Percentiles rank a stretch among this genome's conserved stretches.
phyloP scores from a whole-genome alignment of 2,797 vertebrate species.

The Pseudotriccus pelzelni region DNA sequence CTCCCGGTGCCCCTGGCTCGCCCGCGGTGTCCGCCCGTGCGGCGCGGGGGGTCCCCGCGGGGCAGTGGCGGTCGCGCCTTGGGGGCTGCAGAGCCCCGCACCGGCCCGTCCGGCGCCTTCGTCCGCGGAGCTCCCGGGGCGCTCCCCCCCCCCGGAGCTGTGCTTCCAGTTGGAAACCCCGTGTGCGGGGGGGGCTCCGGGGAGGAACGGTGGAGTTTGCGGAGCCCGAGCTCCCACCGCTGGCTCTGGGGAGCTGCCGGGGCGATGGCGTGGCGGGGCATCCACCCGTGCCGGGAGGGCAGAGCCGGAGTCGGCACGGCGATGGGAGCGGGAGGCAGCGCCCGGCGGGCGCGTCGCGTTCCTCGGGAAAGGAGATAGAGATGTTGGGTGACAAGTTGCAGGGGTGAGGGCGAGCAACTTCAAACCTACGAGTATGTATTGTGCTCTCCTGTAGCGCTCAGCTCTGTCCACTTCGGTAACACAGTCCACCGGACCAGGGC shows the following conservation, averaged over 20 bases:
- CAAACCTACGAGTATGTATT: background rate
- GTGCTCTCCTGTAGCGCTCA: background rate
- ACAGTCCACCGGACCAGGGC: background rate
- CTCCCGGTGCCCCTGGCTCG: background rate
- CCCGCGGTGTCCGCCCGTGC: background rate
- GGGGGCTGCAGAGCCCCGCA: background rate
- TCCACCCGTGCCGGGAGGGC: background rate
- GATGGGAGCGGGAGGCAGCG: background rate
- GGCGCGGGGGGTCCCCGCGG: background rate
- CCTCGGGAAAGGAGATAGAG: background rate
- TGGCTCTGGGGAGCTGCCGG: background rate
- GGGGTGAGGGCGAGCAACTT: background rate
- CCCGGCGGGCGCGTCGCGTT: background rate
- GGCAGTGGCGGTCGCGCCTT: background rate
- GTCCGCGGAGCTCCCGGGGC: fast-evolving
- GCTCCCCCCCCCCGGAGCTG: background rate
- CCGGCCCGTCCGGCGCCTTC: background rate
- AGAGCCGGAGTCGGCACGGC: background rate
- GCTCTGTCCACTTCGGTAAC: background rate
- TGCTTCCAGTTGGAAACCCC: background rate
- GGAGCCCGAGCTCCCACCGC: background rate
- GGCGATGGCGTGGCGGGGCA: background rate
- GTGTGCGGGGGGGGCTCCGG: background rate
- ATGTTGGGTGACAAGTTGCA: background rate
- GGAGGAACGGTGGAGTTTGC: background rate